Percentiles rank a stretch among this genome's conserved stretches.
These are phyloP conservation scores for Eucidaris tribuloides DNA, from an alignment of 35 echinoderm and acorn worm genomes.

Conservation along the genomic window DNA sequence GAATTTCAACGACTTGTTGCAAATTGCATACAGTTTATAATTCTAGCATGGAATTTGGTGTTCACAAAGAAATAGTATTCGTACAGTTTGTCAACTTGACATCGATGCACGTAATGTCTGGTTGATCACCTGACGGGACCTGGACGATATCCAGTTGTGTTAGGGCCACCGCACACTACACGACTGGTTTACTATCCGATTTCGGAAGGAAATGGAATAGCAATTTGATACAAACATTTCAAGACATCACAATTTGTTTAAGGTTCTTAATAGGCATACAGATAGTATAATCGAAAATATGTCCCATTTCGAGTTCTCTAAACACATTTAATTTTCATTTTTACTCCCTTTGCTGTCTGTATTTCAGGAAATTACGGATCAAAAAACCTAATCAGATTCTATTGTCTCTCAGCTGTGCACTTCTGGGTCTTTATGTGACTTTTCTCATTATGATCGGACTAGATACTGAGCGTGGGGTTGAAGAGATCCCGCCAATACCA, in stretches of 20 bases:
- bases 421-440: conserved; percentile 49
- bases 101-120: no score
- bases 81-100: no score
- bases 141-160: no score
- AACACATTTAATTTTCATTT: background rate
- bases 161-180: no score
- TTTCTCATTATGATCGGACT: conserved; percentile 46
- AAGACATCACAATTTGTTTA: background rate
- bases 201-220: background rate
- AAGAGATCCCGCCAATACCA: conserved; percentile 9
- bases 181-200: no score
- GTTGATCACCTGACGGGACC: no score
- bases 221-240: background rate
- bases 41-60: no score
- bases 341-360: background rate
- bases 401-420: conserved; percentile 27
- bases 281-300: no score
- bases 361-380: conserved; percentile 48
- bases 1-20: no score
- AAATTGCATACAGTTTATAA: no score
- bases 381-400: conserved; percentile 59
- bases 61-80: no score
- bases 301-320: no score
- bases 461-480: conserved; percentile 41
- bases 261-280: background rate